Percentiles rank a stretch among this genome's conserved stretches.
Conservation (phyloP, 2,888 invertebrate species). For the Lomographa bimaculata region DNA sequence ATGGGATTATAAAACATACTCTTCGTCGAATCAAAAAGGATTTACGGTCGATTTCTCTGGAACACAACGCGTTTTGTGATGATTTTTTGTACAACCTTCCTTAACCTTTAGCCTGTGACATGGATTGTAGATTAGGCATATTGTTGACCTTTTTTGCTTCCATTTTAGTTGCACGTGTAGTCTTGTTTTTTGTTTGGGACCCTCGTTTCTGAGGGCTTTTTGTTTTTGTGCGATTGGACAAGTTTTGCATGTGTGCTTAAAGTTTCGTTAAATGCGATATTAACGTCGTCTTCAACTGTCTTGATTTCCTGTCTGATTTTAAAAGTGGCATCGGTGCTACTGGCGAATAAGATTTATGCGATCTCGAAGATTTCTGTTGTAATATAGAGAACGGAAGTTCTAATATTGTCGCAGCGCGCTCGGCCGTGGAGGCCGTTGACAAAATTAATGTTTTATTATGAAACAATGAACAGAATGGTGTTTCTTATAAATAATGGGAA, state of each 20-base stretch:
- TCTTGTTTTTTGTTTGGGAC: conserved; percentile 60
- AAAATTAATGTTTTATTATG: conserved; percentile 81
- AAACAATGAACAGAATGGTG: conserved; percentile 78
- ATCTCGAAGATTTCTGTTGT: conserved; percentile 46
- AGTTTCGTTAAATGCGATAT: conserved; percentile 41
- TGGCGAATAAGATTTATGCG: conserved; percentile 51
- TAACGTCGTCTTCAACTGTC: conserved; percentile 50
- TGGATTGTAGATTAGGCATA: conserved; percentile 83
- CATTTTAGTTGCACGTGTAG: conserved; percentile 74
- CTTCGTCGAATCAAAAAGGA: conserved; percentile 37
- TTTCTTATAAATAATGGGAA: conserved; percentile 67
- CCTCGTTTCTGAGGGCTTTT: conserved; percentile 54
- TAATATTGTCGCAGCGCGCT: conserved; percentile 68
- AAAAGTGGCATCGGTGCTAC: conserved; percentile 34
- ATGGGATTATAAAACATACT: conserved; percentile 43
- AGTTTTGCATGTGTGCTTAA: conserved; percentile 70
- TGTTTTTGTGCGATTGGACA: conserved; percentile 60
- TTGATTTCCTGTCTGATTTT: conserved; percentile 51
- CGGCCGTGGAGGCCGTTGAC: conserved; percentile 71
- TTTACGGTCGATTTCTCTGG: conserved; percentile 68
- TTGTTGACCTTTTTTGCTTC: conserved; percentile 81
- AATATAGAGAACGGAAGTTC: conserved; percentile 67
- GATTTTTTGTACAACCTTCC: conserved; percentile 79
- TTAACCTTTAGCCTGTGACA: conserved; percentile 83
- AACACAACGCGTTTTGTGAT: conserved; percentile 65